Base-by-base conservation (phyloP, 1,140 invertebrate genomes). In the Hycleus phaleratus region DNA sequence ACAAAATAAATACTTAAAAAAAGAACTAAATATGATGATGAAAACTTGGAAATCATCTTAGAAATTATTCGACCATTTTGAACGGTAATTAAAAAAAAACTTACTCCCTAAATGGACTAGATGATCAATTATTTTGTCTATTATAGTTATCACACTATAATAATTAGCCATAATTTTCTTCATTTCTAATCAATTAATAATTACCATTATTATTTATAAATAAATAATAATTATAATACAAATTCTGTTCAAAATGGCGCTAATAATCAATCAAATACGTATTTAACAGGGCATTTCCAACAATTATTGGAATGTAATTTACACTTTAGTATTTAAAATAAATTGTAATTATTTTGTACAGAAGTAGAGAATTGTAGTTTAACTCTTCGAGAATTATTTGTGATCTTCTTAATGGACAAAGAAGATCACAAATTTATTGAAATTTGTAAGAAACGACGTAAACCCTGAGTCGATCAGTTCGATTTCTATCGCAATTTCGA, bases 51-150 rank as follows among this genome's bases (percentile, higher is more conserved):
- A 18, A 18, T 18, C 18, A 42, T 52, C 43, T 49, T 58, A 51
- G 54, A 4, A 39, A 59, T 25, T 49, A 49, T 32, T 18, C 51
- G 47, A 62, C 57, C 60, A 62, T 59, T 56, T 59, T 62, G 60
- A 62, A 62, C 60, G 59, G 39, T n/a, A 42, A 18, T 18, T 18
- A 18, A 18, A 18, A 18, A 39, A 45, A 45, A 38, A 40, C 60
- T 55, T 62, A 59, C 46, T 55, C 60, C 59, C 59, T n/a, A n/a
- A 46, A 51, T 58, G 60, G 60, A 62, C 60, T 62, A 62, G 60
- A 62, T 59, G 60, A 62, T 42, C 9, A 42, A 42, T 42, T 42
- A 42, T 42, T 58, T 42, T 26, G 39, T 12, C 18, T 18, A 18
- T 49, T 42, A 56, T 44, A 49, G 54, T 40, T 56, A 56, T 49